phyloP scores from a whole-genome alignment of 2,113 vertebrate species.

The Desmodus rotundus region DNA sequence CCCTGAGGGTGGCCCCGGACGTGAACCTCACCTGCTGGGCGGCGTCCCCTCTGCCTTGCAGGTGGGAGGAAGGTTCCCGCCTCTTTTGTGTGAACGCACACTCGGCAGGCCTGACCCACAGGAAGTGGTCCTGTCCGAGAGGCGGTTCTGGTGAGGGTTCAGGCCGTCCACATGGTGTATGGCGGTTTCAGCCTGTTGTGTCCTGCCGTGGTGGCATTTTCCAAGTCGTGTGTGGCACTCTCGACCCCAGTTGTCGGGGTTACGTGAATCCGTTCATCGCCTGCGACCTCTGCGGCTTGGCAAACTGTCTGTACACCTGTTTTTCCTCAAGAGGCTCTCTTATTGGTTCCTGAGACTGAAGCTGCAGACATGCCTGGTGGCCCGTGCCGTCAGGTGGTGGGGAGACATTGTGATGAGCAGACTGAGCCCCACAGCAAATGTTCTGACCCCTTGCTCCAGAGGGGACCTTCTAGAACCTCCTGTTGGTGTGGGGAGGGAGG shows the following conservation, averaged over 20 bases:
- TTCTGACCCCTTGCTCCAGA: neutral
- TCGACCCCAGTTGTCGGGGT: no score
- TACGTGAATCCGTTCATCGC: neutral
- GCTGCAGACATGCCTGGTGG: neutral
- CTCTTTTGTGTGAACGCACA: no score
- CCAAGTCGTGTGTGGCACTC: neutral
- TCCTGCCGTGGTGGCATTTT: fast-evolving
- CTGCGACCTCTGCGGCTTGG: neutral
- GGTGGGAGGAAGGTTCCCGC: no score
- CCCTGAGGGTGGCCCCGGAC: no score
- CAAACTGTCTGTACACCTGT: neutral
- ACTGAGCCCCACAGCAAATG: neutral
- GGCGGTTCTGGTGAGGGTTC: no score
- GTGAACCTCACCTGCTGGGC: no score
- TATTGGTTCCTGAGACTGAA: neutral
- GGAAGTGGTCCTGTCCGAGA: neutral
- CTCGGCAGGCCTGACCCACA: neutral
- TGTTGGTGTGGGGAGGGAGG: no score
- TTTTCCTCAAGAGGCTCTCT: neutral
- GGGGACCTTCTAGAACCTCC: neutral
- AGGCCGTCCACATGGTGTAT: no score
- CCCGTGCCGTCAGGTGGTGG: neutral
- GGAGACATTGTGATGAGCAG: no score
- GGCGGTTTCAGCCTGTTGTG: fast-evolving
- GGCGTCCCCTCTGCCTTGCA: neutral